phyloP scores from a whole-genome alignment of 2,113 vertebrate genomes.

The Amazona vittata region DNA sequence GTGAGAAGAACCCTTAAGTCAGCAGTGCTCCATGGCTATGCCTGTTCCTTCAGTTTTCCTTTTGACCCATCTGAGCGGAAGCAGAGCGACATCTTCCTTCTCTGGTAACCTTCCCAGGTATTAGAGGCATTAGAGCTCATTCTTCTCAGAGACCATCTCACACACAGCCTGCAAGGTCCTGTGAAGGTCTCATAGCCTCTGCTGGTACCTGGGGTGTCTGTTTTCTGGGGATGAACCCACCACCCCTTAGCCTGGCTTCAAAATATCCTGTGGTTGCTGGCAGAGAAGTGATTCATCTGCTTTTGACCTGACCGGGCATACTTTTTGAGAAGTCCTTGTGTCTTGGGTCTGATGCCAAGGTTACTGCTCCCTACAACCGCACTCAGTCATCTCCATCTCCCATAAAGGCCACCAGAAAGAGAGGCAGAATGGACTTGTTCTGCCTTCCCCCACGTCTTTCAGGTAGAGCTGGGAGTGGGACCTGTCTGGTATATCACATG shows the following conservation, averaged over 20 bases:
- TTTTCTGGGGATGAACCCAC: background rate
- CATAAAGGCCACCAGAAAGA: background rate
- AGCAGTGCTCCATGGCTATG: background rate
- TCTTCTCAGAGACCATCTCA: background rate
- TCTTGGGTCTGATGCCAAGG: background rate
- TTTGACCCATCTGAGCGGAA: background rate
- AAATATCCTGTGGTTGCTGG: background rate
- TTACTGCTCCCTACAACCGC: accelerated
- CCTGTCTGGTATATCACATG: background rate
- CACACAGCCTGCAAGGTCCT: background rate
- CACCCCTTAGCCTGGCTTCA: background rate
- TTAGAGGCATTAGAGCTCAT: accelerated
- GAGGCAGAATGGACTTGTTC: background rate
- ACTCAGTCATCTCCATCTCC: background rate
- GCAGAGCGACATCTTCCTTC: background rate
- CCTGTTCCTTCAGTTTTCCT: background rate
- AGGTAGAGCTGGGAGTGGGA: background rate
- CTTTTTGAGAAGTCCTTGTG: background rate
- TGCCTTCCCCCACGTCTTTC: background rate
- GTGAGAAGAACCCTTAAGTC: background rate
- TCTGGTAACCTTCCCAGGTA: background rate
- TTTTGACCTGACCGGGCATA: background rate
- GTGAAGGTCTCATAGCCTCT: background rate
- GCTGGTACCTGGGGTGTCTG: background rate
- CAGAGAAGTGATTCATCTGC: background rate